These are phyloP conservation scores for Oscheius sp. DNA, from an alignment of 2,888 invertebrate genomes.

Conservation along the genomic window DNA sequence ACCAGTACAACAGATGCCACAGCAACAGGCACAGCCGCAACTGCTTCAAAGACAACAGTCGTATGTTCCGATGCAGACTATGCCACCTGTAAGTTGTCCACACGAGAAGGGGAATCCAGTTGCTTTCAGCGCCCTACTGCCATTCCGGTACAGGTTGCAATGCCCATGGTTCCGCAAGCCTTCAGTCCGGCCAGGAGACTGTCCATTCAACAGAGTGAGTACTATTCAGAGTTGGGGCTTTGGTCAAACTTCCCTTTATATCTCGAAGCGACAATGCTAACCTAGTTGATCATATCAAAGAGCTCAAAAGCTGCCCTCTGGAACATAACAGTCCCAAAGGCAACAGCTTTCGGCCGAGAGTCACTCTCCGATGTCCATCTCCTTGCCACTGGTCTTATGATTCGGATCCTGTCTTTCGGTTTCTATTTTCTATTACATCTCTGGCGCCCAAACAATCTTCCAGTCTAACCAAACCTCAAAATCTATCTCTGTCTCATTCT, in stretches of 20 bases:
- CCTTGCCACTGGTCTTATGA: no score
- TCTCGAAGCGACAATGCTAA: neutral
- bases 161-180: slow-evolving; percentile 2
- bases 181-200: slow-evolving; percentile 10
- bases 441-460: no score
- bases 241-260: neutral
- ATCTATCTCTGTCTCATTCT: no score
- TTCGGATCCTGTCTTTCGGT: no score
- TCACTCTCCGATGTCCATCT: no score
- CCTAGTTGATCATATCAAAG: no score
- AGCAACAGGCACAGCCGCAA: neutral
- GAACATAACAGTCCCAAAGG: no score
- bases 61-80: neutral
- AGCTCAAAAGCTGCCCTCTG: no score
- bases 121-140: slow-evolving; percentile 11
- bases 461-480: no score
- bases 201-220: neutral
- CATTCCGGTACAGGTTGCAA: slow-evolving; percentile 12
- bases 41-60: slow-evolving; percentile 1
- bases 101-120: neutral
- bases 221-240: neutral
- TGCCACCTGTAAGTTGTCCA: slow-evolving; percentile 1
- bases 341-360: no score
- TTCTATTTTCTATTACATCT: no score
- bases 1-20: neutral